Conservation (phyloP, 1,140 invertebrate species). For the Drosophila ironensis region DNA sequence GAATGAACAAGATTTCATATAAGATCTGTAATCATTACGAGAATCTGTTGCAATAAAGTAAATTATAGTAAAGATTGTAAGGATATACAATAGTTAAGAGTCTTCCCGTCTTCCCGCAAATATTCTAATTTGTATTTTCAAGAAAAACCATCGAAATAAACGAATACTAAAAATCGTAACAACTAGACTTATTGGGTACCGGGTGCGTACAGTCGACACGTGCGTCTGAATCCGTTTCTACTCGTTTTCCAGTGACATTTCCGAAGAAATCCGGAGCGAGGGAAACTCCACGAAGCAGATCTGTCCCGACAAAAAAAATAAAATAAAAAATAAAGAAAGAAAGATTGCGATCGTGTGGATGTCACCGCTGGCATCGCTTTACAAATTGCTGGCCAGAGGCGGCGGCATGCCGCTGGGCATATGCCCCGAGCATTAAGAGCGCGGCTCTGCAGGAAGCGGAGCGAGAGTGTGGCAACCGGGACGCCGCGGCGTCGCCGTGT, state of each 20-base stretch:
- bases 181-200: no score
- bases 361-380: slow-evolving; percentile 10
- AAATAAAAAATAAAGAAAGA: background rate
- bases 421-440: slow-evolving; percentile 44
- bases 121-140: no score
- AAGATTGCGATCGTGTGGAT: background rate
- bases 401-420: slow-evolving; percentile 42
- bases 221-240: no score
- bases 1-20: no score
- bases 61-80: no score
- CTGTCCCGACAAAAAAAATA: background rate
- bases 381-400: slow-evolving; percentile 22
- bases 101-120: no score
- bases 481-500: slow-evolving; percentile 58
- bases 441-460: slow-evolving; percentile 14
- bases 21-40: no score
- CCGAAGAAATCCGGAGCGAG: background rate
- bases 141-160: no score
- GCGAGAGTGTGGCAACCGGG: slow-evolving; percentile 6
- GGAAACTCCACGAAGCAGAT: background rate
- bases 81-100: no score
- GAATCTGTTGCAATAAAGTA: no score
- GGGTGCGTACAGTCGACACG: no score
- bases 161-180: no score
- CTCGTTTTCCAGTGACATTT: background rate